A percentile compares a stretch with the other conserved stretches of the same genome.
Evolutionary conservation across 2,797 vertebrate genomes (phyloP).

Genomic region (Pempheris klunzingeri): DNA sequence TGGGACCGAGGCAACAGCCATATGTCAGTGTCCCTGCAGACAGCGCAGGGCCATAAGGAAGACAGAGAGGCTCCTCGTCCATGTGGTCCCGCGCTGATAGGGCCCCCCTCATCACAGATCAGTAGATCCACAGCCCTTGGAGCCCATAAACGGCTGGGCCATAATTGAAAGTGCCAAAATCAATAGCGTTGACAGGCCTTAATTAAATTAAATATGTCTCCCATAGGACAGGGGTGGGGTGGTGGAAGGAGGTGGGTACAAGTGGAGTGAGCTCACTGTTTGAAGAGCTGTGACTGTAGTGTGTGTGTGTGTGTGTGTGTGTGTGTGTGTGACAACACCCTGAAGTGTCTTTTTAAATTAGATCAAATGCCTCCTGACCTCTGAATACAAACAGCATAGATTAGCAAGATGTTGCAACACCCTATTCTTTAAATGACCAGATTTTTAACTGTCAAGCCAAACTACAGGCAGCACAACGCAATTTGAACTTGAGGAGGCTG

Average conservation of each 20-base stretch:
- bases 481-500: neutral
- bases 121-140: constrained; percentile 95
- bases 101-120: constrained; percentile 94
- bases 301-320: constrained; percentile 12
- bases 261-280: constrained; percentile 62
- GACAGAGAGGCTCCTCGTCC: constrained; percentile 92
- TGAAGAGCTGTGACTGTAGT: constrained; percentile 37
- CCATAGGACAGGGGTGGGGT: constrained; percentile 78
- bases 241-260: constrained; percentile 47
- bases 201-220: constrained; percentile 99
- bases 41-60: constrained; percentile 90
- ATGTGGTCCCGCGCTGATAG: constrained; percentile 98
- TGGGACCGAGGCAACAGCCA: constrained; percentile 87
- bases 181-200: constrained; percentile 97
- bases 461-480: neutral
- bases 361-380: neutral
- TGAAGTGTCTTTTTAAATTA: constrained; percentile 6
- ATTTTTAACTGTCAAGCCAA: neutral
- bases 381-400: neutral
- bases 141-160: constrained; percentile 87
- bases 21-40: constrained; percentile 92
- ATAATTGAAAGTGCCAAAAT: constrained; percentile 99
- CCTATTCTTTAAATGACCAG: neutral
- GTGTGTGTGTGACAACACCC: constrained; percentile 33
- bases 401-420: neutral